These are phyloP conservation scores for Helostoma temminkii DNA, from an alignment of 2,797 vertebrate species.

Conservation along the genomic window DNA sequence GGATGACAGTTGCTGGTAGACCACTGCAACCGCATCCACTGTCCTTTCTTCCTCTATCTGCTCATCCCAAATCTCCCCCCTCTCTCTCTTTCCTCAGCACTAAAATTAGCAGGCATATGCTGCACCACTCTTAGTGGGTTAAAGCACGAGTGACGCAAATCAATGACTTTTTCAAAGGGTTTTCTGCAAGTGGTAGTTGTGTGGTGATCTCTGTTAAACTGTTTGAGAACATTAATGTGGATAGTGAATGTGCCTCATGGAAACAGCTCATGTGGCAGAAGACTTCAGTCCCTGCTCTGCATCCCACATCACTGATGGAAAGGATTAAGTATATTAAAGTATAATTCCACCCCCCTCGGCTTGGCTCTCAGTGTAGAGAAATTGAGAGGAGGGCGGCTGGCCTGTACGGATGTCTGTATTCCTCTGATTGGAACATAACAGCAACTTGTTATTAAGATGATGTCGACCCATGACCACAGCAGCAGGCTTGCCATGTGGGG, in stretches of 20 bases:
- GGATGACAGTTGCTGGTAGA: conserved; percentile 68
- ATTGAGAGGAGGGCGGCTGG: conserved; percentile 52
- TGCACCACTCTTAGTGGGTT: conserved; percentile 14
- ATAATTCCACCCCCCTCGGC: conserved; percentile 80
- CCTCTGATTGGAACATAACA: conserved; percentile 75
- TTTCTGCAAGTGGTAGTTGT: conserved; percentile 35
- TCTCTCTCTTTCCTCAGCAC: conserved; percentile 22
- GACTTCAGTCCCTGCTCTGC: conserved; percentile 40
- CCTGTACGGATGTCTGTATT: conserved; percentile 76
- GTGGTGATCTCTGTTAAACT: conserved; percentile 42
- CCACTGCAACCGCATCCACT: conserved; percentile 68
- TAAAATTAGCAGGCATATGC: conserved; percentile 41
- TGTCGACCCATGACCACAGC: conserved; percentile 72
- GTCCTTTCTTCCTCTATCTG: conserved; percentile 47
- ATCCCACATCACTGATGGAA: conserved; percentile 82
- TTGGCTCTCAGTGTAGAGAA: conserved; percentile 78
- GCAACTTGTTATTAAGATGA: conserved; percentile 80
- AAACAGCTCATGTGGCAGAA: conserved; percentile 57
- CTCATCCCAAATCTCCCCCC: conserved; percentile 50
- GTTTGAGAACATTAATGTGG: conserved; percentile 57
- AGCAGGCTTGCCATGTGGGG: conserved; percentile 62
- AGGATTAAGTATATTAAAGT: conserved; percentile 83
- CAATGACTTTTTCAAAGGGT: conserved; percentile 58
- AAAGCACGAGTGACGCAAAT: conserved; percentile 63
- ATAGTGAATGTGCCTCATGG: conserved; percentile 63